A percentile compares a stretch with the other conserved stretches of the same genome.
phyloP scores from a whole-genome alignment of 2,797 vertebrate genomes.

The Clarias pachynema region DNA sequence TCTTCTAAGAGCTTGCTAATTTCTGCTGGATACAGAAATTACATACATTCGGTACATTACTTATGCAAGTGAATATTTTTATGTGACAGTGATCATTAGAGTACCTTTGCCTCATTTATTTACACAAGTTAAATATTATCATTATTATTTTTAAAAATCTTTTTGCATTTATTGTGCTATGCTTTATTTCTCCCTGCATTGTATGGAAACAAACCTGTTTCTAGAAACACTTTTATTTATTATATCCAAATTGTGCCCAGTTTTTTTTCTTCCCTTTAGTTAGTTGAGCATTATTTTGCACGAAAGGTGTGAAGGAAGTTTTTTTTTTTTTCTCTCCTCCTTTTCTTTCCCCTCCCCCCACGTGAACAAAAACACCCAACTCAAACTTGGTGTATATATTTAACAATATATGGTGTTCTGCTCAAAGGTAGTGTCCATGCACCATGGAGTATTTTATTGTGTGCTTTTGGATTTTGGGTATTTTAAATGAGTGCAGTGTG shows the following conservation, averaged over 20 bases:
- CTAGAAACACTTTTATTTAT: not conserved
- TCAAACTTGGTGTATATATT: slow-evolving; percentile 5
- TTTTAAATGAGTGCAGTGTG: not conserved
- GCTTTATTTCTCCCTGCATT: not conserved
- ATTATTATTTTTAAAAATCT: not conserved
- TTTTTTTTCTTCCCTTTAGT: not conserved
- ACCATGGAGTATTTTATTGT: not conserved
- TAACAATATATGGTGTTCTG: not conserved
- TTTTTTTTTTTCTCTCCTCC: not conserved
- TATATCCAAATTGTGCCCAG: not conserved
- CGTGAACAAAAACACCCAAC: not conserved
- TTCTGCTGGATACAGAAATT: slow-evolving; percentile 79
- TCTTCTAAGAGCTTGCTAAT: slow-evolving; percentile 51
- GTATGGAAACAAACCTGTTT: not conserved
- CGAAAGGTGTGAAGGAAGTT: slow-evolving; percentile 23
- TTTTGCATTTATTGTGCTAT: slow-evolving; percentile 17
- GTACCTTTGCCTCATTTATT: slow-evolving; percentile 1
- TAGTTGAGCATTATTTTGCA: slow-evolving; percentile 22
- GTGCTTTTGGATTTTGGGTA: not conserved
- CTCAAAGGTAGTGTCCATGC: not conserved
- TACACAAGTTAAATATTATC: slow-evolving; percentile 4
- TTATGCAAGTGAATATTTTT: slow-evolving; percentile 41
- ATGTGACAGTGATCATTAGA: not conserved
- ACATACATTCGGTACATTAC: slow-evolving; percentile 38
- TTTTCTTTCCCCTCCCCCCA: no score